Percentiles rank a stretch among this genome's conserved stretches.
These are phyloP conservation scores for Drosophila falleni DNA, from an alignment of 2,888 invertebrate species.

Conservation along the genomic window DNA sequence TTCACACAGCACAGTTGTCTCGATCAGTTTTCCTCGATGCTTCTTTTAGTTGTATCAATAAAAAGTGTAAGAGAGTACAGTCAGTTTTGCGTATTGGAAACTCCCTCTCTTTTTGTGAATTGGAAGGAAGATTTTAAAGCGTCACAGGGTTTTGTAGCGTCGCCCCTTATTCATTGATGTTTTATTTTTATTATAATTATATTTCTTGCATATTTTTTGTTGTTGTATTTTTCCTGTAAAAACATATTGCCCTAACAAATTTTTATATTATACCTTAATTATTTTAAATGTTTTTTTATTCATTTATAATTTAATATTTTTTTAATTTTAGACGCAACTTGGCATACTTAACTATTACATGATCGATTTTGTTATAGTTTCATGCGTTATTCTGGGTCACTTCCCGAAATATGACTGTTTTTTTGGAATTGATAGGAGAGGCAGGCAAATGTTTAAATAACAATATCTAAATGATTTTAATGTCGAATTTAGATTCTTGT, in stretches of 20 bases:
- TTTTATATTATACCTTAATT: conserved; percentile 46
- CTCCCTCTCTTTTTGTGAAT: conserved; percentile 17
- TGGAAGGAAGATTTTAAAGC: conserved; percentile 19
- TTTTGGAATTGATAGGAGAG: not conserved
- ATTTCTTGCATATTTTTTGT: not conserved
- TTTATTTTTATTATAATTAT: conserved; percentile 30
- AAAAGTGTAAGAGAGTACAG: conserved; percentile 6
- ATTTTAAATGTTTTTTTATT: conserved; percentile 8
- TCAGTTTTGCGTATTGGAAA: conserved; percentile 20
- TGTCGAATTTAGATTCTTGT: not conserved
- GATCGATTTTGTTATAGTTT: conserved; percentile 48
- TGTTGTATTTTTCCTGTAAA: conserved; percentile 14
- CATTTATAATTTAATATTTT: conserved; percentile 13
- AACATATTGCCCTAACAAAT: conserved; percentile 29
- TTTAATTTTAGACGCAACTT: conserved; percentile 21
- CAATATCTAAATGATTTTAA: not conserved
- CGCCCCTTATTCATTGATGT: conserved; percentile 14
- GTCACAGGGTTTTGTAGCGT: conserved; percentile 21
- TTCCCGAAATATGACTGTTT: not conserved
- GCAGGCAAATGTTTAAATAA: conserved; percentile 16
- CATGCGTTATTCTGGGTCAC: conserved; percentile 63
- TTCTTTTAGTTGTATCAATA: conserved; percentile 23
- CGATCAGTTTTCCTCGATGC: conserved; percentile 68
- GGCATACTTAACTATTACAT: conserved; percentile 57
- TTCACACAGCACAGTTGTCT: conserved; percentile 82